Base-by-base conservation (phyloP, 1,140 invertebrate genomes). In the Drosophila subobscura region DNA sequence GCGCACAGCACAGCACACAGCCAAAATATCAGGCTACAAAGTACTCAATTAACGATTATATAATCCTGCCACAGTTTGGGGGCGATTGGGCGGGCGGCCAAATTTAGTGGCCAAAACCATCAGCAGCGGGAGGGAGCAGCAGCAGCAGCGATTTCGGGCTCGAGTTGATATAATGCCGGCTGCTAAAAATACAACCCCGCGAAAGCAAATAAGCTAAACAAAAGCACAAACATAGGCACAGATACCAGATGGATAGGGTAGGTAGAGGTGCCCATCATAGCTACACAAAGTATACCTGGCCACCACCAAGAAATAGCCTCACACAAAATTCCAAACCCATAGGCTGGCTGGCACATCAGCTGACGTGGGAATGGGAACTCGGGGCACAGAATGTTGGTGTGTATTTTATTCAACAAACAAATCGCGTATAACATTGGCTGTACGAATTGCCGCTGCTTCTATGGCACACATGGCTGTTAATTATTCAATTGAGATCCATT, bases 401-500 rank as follows among this genome's bases (percentile, higher is more conserved):
- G 47, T 52, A 33, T 57, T 70, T 42, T 57, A 47, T 66, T 80
- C 64, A 66, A 68, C 61, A 77, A 79, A 56, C 77, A 85, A 84
- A 79, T 80, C 72, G 77, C 77, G 72, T 67, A 37, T 12, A 12
- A 85, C 85, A 85, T 85, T 85, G 80, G 68, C 77, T 86, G 27
- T 59, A 80, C 81, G 85, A 85, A 84, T 79, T 85, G 76, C 10
- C 79, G 76, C 10, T 50, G 14, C 27, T 25, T 37, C 68, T 63
- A 25, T 67, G 65, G 72, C 79, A 85, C 79, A 85, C 71, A 7
- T 80, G 72, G 80, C 55, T 79, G 83, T 88, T 88, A 88, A 88
- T 88, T 88, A 88, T 88, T 88, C 83, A 88, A 88, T 88, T 88
- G 83, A 88, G 80, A 88, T 88, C 72, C 60, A 88, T 88, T 88